phyloP scores from a whole-genome alignment of 1,140 invertebrate species.

The Paralvinella palmiformis region DNA sequence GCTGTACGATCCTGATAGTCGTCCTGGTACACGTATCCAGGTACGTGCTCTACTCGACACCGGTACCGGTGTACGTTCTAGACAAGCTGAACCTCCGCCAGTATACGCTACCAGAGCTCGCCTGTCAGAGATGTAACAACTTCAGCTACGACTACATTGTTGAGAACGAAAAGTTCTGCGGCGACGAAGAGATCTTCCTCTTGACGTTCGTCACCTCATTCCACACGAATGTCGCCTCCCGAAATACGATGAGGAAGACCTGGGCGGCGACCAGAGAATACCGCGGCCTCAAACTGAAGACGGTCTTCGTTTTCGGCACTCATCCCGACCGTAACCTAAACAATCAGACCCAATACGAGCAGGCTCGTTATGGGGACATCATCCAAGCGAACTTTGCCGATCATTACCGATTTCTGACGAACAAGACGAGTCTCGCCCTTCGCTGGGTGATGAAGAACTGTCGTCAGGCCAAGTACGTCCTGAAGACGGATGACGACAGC shows the following conservation, averaged over 20 bases:
- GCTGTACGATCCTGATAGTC: background rate
- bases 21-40: background rate
- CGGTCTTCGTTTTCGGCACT: slow-evolving; percentile 16
- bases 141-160: slow-evolving; percentile 10
- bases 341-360: slow-evolving; percentile 10
- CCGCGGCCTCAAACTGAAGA: slow-evolving; percentile 10
- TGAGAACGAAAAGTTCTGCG: slow-evolving; percentile 6
- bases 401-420: slow-evolving; percentile 15
- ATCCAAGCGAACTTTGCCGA: slow-evolving; percentile 23
- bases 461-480: slow-evolving; percentile 10
- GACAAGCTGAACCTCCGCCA: slow-evolving; percentile 13
- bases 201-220: slow-evolving; percentile 11
- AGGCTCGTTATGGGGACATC: slow-evolving; percentile 18
- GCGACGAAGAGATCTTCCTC: slow-evolving; percentile 1
- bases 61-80: slow-evolving; percentile 13
- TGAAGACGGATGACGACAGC: slow-evolving; percentile 23
- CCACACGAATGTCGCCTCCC: slow-evolving; percentile 6
- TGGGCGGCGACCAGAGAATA: slow-evolving; percentile 3
- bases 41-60: slow-evolving; percentile 8
- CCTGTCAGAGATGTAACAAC: slow-evolving; percentile 11
- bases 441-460: slow-evolving; percentile 18
- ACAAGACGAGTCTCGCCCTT: slow-evolving; percentile 21
- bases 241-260: slow-evolving; percentile 5
- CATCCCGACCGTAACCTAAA: slow-evolving; percentile 16
- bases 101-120: slow-evolving; percentile 12